These are phyloP conservation scores for Sebastes dallii DNA, from an alignment of 2,797 vertebrate genomes.

Conservation along the genomic window DNA sequence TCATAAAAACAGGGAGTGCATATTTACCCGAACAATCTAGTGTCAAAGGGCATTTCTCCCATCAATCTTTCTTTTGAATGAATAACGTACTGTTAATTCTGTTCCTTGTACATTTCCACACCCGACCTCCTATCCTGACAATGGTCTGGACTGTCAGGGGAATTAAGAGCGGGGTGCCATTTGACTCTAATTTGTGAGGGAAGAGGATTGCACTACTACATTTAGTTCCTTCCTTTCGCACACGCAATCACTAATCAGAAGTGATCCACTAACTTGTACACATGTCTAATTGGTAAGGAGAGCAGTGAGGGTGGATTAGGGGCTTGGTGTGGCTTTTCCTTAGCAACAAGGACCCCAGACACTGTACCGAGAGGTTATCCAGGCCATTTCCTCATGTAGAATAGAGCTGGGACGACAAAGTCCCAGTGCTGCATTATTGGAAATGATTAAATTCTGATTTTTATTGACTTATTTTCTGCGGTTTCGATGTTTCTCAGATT, in stretches of 20 bases:
- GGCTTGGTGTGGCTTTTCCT: conserved; percentile 74
- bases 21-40: conserved; percentile 9
- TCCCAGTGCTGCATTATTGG: conserved; percentile 5
- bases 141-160: conserved; percentile 61
- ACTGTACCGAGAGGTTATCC: conserved; percentile 52
- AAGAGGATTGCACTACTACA: conserved; percentile 77
- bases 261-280: conserved; percentile 80
- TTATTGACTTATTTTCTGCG: not conserved
- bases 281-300: conserved; percentile 82
- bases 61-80: not conserved
- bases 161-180: conserved; percentile 62
- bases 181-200: conserved; percentile 74
- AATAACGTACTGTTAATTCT: not conserved
- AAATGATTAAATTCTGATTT: conserved; percentile 14
- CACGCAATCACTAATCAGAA: conserved; percentile 80
- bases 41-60: conserved; percentile 43
- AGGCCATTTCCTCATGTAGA: conserved; percentile 18
- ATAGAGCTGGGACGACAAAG: conserved; percentile 1
- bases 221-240: conserved; percentile 75
- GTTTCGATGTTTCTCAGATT: not conserved
- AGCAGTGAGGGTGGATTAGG: conserved; percentile 79
- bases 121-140: conserved; percentile 36
- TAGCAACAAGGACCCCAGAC: conserved; percentile 79
- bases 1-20: conserved; percentile 46
- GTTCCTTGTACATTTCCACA: conserved; percentile 18